These are phyloP conservation scores for Climacteris rufus DNA, from an alignment of 2,113 vertebrate genomes.

Conservation along the genomic window DNA sequence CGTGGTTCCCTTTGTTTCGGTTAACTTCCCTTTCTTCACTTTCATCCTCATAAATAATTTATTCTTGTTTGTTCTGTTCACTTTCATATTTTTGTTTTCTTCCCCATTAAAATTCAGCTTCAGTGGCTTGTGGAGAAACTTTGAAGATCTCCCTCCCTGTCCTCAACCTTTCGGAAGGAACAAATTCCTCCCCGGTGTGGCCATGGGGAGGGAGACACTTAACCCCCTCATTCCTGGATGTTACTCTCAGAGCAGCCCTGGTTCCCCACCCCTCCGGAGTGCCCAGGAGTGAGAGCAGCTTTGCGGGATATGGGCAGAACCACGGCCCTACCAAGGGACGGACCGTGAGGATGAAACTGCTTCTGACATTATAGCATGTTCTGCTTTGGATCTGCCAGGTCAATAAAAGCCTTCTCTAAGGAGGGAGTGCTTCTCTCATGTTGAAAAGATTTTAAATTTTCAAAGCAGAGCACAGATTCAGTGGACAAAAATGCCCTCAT, in stretches of 20 bases:
- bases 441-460: not conserved
- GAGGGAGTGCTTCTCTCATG: not conserved
- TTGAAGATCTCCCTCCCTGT: constrained; percentile 24
- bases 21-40: constrained; percentile 47
- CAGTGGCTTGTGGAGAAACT: not conserved
- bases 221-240: not conserved
- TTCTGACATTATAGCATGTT: not conserved
- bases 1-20: constrained; percentile 16
- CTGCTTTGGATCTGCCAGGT: not conserved
- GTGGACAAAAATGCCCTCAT: not conserved
- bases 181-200: not conserved
- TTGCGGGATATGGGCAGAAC: accelerated
- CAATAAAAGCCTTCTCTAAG: not conserved
- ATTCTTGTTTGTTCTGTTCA: constrained; percentile 50
- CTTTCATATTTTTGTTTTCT: constrained; percentile 48
- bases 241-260: not conserved
- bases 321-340: not conserved
- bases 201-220: accelerated
- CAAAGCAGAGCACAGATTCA: not conserved
- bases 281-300: not conserved
- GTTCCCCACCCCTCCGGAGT: accelerated
- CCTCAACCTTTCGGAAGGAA: not conserved
- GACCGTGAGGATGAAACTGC: not conserved
- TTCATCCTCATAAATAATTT: constrained; percentile 53
- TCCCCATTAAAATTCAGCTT: constrained; percentile 10